Base-by-base conservation (phyloP, 2,888 invertebrate species). In the Limnephilus auricula region DNA sequence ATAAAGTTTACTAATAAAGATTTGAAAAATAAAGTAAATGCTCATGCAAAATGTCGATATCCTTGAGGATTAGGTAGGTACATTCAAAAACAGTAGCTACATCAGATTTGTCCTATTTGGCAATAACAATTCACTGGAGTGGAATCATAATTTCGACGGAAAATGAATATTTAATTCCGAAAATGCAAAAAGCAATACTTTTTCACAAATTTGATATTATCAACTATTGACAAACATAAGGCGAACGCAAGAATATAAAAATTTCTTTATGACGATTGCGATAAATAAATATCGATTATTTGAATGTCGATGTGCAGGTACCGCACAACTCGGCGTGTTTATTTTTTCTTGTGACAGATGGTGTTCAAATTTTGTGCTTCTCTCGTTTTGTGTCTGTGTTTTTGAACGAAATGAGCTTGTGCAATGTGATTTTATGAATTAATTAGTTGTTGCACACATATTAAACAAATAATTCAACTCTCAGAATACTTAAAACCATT, bases 321-420 rank as follows among this genome's bases (percentile, higher is more conserved):
- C n/a, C 65, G 25, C 65, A 65, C 25, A 65, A 65, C 65, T 65
- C 65, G 9, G 65, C 65, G 30, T 85, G 25, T 85, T 85, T 85
- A 40, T 85, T 85, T 85, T 85, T 85, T 37, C 85, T 30, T 85
- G 30, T 85, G 85, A 85, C 85, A 85, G 85, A 85, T 40, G 37
- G 37, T 85, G 34, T 78, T 88, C 78, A 88, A 88, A 88, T 50
- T 65, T 50, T 65, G 25, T 65, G 25, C 25, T n/a, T 25, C 25
- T 65, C 65, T 25, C 13, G 65, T 50, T 50, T 34, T n/a, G 32
- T 78, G 30, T 88, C n/a, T 34, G 78, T 25, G 87, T 79, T 18
- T 88, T 79, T 88, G 18, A n/a, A 88, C 25, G 31, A 88, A 13
- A 78, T 37, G 10, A 25, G 79, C 31, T n/a, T 79, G 78, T 79